phyloP scores from a whole-genome alignment of 2,797 vertebrate genomes.

The Psittacula echo region DNA sequence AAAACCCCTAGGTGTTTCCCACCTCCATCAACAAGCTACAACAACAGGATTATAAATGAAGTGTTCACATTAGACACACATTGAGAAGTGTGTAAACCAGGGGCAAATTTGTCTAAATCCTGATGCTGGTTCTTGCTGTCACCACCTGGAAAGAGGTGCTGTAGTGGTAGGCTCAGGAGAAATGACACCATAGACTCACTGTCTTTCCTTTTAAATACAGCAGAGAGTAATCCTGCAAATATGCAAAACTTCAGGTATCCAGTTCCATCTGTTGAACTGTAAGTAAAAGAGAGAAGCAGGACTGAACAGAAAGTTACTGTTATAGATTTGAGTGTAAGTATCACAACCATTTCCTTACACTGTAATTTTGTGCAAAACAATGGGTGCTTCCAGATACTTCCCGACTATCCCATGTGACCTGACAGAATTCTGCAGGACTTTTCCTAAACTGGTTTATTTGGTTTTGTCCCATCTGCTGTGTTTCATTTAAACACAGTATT shows the following conservation, averaged over 20 bases:
- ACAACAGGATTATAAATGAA: background rate
- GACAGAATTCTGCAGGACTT: background rate
- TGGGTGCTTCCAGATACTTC: background rate
- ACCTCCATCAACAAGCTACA: background rate
- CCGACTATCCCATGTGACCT: background rate
- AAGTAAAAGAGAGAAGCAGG: background rate
- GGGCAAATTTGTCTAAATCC: background rate
- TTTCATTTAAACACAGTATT: background rate
- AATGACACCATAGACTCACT: background rate
- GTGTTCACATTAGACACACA: background rate
- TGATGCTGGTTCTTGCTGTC: background rate
- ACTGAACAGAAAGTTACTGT: background rate
- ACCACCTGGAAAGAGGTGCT: background rate
- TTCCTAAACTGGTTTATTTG: background rate
- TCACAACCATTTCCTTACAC: background rate
- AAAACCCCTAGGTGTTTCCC: background rate
- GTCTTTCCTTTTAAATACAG: background rate
- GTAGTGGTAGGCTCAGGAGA: background rate
- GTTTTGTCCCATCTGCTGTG: background rate
- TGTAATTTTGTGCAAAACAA: background rate
- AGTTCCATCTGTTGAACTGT: background rate
- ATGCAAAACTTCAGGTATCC: background rate
- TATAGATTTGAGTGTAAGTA: background rate
- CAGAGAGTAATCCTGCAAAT: background rate
- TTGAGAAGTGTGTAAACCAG: background rate